Base-by-base conservation (phyloP, 2,797 vertebrate genomes). In the Alectoris magna region DNA sequence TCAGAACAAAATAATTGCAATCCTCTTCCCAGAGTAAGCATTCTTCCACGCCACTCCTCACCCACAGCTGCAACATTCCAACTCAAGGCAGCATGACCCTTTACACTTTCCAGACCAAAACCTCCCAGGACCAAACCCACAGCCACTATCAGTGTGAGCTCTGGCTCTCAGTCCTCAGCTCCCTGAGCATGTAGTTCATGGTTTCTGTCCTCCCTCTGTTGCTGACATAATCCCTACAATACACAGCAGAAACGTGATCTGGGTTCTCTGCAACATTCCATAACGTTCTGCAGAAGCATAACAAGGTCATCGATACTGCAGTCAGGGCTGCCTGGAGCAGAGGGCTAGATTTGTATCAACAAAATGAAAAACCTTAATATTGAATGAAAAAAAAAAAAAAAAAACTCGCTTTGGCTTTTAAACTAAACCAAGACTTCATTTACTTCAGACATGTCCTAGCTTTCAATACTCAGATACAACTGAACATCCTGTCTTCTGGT, bases 131-230 rank as follows among this genome's bases (percentile, higher is more conserved):
- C 24, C 21, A 77, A 80, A 87, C 11, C n/a, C 19, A 6, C 51
- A 81, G 70, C 2, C 0, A 29, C 5, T 15, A 41, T 26, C 53
- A 43, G 9, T 3, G 38, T 15, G 23, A 55, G 6, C 12, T 27
- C 22, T 39, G 44, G 11, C 41, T 87, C 63, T 68, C 3, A 0
- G 19, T 11, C 31, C 73, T 78, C 84, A 85, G 26, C 34, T 10
- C 23, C 9, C 8, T 27, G 24, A 69, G 29, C 0, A 0, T 0
- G 41, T 0, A 84, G 48, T 55, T 16, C 26, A 10, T 0, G 2
- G 36, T 4, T 84, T 58, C 82, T 62, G 24, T 58, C 26, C 34
- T 59, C 29, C 41, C 60, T 38, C 21, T 62, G 0, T 2, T 49
- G 27, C 46, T 92, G 70, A 15, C 67, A 48, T 11, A 69, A 14